phyloP scores from a whole-genome alignment of 2,888 invertebrate species.

The Masnerella sp. region DNA sequence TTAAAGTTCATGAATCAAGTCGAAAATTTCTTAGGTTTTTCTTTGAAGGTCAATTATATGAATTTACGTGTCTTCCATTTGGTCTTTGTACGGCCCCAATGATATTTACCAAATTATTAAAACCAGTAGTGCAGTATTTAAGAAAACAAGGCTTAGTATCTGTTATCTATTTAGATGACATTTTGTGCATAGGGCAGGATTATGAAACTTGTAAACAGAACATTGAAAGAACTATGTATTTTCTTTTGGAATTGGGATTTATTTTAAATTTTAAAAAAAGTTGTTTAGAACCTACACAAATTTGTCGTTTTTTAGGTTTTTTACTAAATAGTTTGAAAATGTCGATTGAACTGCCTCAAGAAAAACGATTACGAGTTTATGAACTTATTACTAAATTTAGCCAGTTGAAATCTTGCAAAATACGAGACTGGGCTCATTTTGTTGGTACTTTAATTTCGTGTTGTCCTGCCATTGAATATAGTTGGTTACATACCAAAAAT shows the following conservation, averaged over 20 bases:
- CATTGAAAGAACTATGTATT: background rate
- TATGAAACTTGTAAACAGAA: background rate
- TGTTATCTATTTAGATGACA: conserved; percentile 32
- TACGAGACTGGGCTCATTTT: conserved; percentile 31
- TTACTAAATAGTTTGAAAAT: conserved; percentile 11
- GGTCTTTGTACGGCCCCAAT: conserved; percentile 25
- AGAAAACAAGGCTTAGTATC: conserved; percentile 11
- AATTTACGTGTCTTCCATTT: conserved; percentile 24
- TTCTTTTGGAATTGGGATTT: conserved; percentile 30
- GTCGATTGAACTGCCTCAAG: conserved; percentile 10
- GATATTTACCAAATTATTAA: conserved; percentile 27
- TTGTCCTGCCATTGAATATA: conserved; percentile 58
- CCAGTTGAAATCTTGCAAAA: conserved; percentile 20
- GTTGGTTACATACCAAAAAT: conserved; percentile 56
- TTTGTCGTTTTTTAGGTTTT: conserved; percentile 29
- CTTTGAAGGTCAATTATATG: conserved; percentile 19
- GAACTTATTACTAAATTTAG: background rate
- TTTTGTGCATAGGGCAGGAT: conserved; percentile 10
- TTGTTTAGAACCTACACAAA: conserved; percentile 8
- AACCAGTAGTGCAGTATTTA: conserved; percentile 14
- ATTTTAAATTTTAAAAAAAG: conserved; percentile 35
- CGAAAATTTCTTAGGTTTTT: conserved; percentile 40
- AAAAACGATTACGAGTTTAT: conserved; percentile 15
- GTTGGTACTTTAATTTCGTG: conserved; percentile 36
- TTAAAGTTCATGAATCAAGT: conserved; percentile 19